phyloP scores from a whole-genome alignment of 2,113 vertebrate species.

The Leptocoma aspasia region DNA sequence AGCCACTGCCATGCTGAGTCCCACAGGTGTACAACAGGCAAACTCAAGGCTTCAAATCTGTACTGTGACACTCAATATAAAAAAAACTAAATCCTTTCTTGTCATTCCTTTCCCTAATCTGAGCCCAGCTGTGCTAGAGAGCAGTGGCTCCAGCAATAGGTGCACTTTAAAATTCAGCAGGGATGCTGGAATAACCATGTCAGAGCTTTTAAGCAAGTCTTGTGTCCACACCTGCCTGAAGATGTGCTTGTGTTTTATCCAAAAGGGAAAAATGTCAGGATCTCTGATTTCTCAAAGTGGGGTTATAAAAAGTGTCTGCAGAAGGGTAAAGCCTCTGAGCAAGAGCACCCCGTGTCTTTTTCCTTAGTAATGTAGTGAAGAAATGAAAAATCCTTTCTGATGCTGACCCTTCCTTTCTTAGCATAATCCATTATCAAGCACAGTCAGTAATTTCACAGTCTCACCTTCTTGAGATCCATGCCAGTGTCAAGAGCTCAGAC shows the following conservation, averaged over 20 bases:
- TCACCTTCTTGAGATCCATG: background rate
- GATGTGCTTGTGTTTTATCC: accelerated
- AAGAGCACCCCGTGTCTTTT: background rate
- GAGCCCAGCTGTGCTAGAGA: background rate
- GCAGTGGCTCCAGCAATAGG: background rate
- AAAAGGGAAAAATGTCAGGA: background rate
- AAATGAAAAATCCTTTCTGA: background rate
- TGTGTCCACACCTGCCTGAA: background rate
- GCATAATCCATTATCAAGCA: background rate
- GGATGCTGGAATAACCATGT: background rate
- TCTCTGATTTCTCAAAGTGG: background rate
- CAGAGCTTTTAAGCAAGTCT: background rate
- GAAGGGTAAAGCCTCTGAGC: background rate
- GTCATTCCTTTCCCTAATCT: background rate
- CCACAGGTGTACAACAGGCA: background rate
- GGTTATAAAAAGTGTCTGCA: background rate
- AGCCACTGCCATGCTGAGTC: background rate
- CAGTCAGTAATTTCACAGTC: background rate
- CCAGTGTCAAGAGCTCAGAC: background rate
- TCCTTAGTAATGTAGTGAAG: background rate
- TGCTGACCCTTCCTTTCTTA: background rate
- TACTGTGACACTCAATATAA: background rate
- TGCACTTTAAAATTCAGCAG: background rate
- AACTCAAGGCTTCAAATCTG: background rate
- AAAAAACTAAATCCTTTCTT: background rate